Conservation (phyloP, 2,888 invertebrate genomes). For the Apamea anceps region DNA sequence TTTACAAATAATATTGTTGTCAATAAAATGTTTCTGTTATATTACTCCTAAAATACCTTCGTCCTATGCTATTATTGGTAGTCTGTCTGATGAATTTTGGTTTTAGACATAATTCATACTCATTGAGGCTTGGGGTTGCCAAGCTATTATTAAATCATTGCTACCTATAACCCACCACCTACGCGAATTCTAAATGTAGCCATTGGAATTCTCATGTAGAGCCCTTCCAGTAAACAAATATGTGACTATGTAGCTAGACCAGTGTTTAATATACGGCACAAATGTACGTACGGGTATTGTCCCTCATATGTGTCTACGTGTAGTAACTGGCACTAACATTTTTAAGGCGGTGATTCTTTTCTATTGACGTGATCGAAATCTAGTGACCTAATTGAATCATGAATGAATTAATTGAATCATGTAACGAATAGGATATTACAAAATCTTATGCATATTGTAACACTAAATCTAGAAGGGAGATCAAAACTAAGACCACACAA, state of each 20-base stretch:
- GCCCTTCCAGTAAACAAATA: neutral
- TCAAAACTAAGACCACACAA: neutral
- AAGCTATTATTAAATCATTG: conserved; percentile 5
- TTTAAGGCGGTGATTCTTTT: no score
- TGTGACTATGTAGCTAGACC: neutral
- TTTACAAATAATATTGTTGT: neutral
- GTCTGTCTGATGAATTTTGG: neutral
- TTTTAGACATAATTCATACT: neutral
- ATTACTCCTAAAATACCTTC: neutral
- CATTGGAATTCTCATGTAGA: conserved; percentile 4
- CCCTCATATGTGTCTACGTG: neutral
- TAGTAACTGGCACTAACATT: no score
- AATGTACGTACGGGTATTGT: neutral
- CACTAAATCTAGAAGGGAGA: neutral
- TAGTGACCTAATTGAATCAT: no score
- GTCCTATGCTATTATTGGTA: neutral
- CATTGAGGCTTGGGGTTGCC: neutral
- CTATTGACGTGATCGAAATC: no score
- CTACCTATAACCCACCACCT: conserved; percentile 22
- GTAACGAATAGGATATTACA: neutral
- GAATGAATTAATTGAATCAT: no score
- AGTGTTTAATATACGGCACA: neutral
- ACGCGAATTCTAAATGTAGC: conserved; percentile 24
- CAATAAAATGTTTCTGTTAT: neutral
- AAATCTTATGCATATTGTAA: neutral